Conservation (phyloP, 2,113 vertebrate genomes). For the Barnardius zonarius region DNA sequence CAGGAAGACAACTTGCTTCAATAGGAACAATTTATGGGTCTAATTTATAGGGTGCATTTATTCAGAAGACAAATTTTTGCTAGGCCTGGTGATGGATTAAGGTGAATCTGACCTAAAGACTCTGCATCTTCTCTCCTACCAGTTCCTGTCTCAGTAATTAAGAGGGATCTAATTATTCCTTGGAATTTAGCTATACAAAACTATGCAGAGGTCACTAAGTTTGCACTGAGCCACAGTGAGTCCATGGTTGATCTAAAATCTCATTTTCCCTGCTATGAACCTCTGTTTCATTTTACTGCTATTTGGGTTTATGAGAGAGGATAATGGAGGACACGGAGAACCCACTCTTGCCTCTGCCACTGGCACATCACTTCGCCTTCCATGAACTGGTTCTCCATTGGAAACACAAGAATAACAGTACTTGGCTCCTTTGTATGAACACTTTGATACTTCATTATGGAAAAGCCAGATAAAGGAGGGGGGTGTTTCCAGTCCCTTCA, state of each 20-base stretch:
- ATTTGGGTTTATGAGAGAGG: not conserved
- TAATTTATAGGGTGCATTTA: not conserved
- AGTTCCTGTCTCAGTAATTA: not conserved
- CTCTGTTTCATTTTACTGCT: not conserved
- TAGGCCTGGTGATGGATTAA: not conserved
- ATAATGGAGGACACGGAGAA: not conserved
- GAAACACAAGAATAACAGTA: not conserved
- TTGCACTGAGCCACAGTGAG: not conserved
- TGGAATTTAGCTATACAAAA: not conserved
- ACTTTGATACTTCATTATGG: not conserved
- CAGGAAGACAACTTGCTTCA: not conserved
- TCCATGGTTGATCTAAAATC: not conserved
- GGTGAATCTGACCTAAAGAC: not conserved
- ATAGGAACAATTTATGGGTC: not conserved
- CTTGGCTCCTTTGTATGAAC: not conserved
- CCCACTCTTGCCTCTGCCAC: not conserved
- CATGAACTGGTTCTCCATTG: accelerated
- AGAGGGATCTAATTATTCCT: not conserved
- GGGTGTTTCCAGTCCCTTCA: not conserved
- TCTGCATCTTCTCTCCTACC: not conserved
- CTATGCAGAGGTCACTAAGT: not conserved
- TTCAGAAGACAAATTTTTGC: not conserved
- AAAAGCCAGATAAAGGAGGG: not conserved
- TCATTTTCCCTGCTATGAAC: not conserved
- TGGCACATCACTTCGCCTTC: not conserved